phyloP scores from a whole-genome alignment of 2,113 vertebrate genomes.

The Myotis brandtii region DNA sequence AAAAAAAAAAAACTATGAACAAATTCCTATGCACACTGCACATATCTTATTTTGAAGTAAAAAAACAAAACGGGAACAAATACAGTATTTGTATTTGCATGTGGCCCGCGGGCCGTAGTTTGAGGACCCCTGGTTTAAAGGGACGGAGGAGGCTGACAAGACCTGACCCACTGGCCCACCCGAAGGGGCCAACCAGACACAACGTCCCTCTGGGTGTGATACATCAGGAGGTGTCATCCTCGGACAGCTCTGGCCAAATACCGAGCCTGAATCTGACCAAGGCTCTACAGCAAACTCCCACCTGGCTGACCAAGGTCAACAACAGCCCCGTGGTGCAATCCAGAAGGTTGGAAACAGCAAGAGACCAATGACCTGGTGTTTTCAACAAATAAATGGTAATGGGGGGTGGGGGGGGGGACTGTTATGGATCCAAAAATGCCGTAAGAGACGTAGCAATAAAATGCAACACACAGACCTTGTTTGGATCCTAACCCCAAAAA shows the following conservation, averaged over 20 bases:
- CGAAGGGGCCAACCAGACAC: background rate
- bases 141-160: background rate
- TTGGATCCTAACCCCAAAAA: background rate
- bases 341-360: background rate
- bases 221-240: background rate
- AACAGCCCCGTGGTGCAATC: background rate
- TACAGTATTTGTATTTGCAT: no score
- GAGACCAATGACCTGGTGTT: background rate
- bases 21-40: no score
- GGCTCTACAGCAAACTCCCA: background rate
- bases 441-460: background rate
- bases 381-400: slow-evolving; percentile 1
- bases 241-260: background rate
- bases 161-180: background rate
- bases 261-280: background rate
- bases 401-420: background rate
- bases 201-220: accelerated
- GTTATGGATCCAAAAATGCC: background rate
- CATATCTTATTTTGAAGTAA: no score
- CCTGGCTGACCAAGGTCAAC: background rate
- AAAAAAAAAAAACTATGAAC: no score
- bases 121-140: background rate
- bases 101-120: no score
- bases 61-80: no score
- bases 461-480: background rate